phyloP scores from a whole-genome alignment of 2,113 vertebrate genomes.

The Astatotilapia flaviijosephi region DNA sequence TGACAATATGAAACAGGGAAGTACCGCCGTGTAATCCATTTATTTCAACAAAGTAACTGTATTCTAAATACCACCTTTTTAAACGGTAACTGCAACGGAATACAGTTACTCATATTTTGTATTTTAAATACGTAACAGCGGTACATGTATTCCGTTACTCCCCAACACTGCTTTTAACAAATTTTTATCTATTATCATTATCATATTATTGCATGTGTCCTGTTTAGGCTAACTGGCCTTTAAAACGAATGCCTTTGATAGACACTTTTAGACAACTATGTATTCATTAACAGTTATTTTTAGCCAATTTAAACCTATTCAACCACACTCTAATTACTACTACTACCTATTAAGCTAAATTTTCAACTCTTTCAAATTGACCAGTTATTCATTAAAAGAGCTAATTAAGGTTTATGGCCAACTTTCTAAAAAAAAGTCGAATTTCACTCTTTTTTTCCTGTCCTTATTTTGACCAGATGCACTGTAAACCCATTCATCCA shows the following conservation, averaged over 20 bases:
- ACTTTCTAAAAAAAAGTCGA: not conserved
- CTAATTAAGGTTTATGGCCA: not conserved
- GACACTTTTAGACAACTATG: not conserved
- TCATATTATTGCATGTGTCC: not conserved
- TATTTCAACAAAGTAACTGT: too few relatives aligned
- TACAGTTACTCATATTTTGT: too few relatives aligned
- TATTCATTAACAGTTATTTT: not conserved
- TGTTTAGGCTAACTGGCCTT: not conserved
- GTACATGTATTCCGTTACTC: too few relatives aligned
- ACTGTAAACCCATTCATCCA: not conserved
- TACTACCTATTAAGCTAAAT: not conserved
- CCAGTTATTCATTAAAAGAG: not conserved
- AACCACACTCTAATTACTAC: not conserved
- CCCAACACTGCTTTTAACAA: too few relatives aligned
- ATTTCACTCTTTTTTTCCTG: not conserved
- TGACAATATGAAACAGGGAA: too few relatives aligned
- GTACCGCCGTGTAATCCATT: too few relatives aligned
- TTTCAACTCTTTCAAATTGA: not conserved
- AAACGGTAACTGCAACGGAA: too few relatives aligned
- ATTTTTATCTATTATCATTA: not conserved
- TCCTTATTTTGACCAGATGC: not conserved
- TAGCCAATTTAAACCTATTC: not conserved
- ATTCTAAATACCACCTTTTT: too few relatives aligned
- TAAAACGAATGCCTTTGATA: not conserved
- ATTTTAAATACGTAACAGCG: too few relatives aligned